phyloP scores from a whole-genome alignment of 1,140 invertebrate genomes.

The Philaenus spumarius region DNA sequence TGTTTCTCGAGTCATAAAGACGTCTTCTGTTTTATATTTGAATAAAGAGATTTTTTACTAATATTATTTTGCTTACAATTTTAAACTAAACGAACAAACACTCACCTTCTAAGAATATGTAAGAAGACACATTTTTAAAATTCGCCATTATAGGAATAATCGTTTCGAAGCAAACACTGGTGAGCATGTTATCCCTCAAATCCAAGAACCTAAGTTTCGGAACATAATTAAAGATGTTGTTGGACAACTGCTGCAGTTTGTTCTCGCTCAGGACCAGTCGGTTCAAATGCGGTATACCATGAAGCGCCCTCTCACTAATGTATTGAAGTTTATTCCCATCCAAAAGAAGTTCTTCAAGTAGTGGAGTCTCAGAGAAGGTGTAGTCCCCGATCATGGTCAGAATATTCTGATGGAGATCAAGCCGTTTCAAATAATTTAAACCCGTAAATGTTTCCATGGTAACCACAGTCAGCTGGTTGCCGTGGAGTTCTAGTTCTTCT shows the following conservation, averaged over 20 bases:
- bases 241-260: slow-evolving; percentile 54
- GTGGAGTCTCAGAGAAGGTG: slow-evolving; percentile 64
- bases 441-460: slow-evolving; percentile 63
- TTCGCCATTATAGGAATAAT: slow-evolving; percentile 65
- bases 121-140: slow-evolving; percentile 59
- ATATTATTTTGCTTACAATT: too few relatives aligned
- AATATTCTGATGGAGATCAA: slow-evolving; percentile 61
- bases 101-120: slow-evolving; percentile 70
- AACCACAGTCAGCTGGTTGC: slow-evolving; percentile 60
- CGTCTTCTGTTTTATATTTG: too few relatives aligned
- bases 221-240: slow-evolving; percentile 55
- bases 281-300: slow-evolving; percentile 57
- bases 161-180: slow-evolving; percentile 63
- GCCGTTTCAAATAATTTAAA: slow-evolving; percentile 52
- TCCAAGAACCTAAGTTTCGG: slow-evolving; percentile 59
- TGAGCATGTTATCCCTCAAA: slow-evolving; percentile 60
- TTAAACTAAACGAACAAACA: too few relatives aligned
- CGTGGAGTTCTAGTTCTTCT: slow-evolving; percentile 58
- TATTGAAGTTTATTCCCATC: slow-evolving; percentile 61
- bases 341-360: slow-evolving; percentile 60
- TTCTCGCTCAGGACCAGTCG: slow-evolving; percentile 64
- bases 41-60: too few relatives aligned
- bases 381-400: slow-evolving; percentile 63
- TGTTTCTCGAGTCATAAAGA: too few relatives aligned
- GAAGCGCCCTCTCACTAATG: slow-evolving; percentile 62